Evolutionary conservation across 2,113 vertebrate genomes (phyloP), one percentile per base, ranked within the genome.

Genomic region (Cryptoleucopteryx plumbea): DNA sequence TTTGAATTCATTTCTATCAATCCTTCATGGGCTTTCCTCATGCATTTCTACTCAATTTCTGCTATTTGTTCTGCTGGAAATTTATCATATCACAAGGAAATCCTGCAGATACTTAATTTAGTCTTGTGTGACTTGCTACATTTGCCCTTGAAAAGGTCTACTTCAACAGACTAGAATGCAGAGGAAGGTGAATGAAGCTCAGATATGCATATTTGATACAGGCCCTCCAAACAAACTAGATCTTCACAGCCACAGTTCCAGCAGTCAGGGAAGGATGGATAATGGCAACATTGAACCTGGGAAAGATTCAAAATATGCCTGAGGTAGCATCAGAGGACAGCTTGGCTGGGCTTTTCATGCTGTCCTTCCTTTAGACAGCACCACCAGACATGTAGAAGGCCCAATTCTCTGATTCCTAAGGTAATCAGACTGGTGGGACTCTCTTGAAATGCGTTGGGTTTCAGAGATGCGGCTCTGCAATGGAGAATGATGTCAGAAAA

Each of bases 31-130:
- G 70, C 50, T 90, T 85, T 90, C 26, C 81, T 85, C 47, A 8
- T 31, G 52, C 26, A 12, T 79, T 93, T 58, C 50, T 86, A 25
- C 70, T 85, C 53, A 34, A 9, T 70, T 73, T 62, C 45, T 86
- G 71, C 62, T 86, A 7, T 77, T 96, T 94, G 48, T 91, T 93
- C 87, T 92, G 74, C 79, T 84, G 90, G 86, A 83, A 86, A 83
- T 62, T 58, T 81, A 50, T 74, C 81, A 20, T n/a, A 65, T 70
- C 85, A 77, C 67, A 92, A 70, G 66, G 52, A 92, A 90, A 92
- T 79, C 29, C 55, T 86, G 59, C 63, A 83, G 93, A 42, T 26
- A 4, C 78, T 75, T 84, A 6, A 61, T 80, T 94, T 17, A 86
- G 63, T 4, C 61, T 29, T 16, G 5, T 31, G 68, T 65, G 53